Evolutionary conservation across 1,140 invertebrate genomes (phyloP), one percentile per base, ranked within the genome.

Genomic region (Conus betulinus): DNA sequence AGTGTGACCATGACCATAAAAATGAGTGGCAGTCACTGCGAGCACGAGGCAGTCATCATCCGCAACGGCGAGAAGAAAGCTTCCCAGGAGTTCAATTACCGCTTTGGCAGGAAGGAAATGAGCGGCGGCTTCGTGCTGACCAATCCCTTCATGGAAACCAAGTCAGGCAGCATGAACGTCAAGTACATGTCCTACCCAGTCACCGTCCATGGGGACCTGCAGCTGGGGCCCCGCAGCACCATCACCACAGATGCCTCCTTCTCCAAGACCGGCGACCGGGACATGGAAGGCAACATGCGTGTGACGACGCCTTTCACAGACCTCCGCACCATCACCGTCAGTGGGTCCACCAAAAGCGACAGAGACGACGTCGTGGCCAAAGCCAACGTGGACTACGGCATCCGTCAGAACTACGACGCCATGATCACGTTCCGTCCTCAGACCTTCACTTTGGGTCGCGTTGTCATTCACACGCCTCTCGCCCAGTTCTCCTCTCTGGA

Each of bases 241-340:
- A 27, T 87, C 51, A 74, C 74, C 0, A 51, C 57, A 11, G 90
- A 90, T 71, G 86, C 53, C n/a, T 87, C 85, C 20, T 25, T 89
- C 23, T 27, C 57, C 76, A 67, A 57, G 63, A n/a, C 51, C 84
- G 27, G 39, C 7, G 17, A 51, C 13, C 20, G 8, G 8, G 76
- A 87, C 71, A 39, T 90, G 67, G 79, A 88, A 39, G 67, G 89
- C 3, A 86, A 88, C 51, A 27, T 91, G 13, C 52, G 88, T 23
- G 23, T 91, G 15, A 89, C 85, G 23, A 84, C 90, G 74, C 90
- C 91, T n/a, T 89, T 89, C 67, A 23, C 78, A 81, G 78, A 51
- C 51, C 17, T 89, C 85, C 71, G 79, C 53, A 85, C 51, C 51
- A 76, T 90, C 83, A 76, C 83, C 53, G 3, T 89, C 25, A 89